These are phyloP conservation scores for Rousettus leschenaultii DNA, from an alignment of 2,113 vertebrate genomes.

Conservation along the genomic window DNA sequence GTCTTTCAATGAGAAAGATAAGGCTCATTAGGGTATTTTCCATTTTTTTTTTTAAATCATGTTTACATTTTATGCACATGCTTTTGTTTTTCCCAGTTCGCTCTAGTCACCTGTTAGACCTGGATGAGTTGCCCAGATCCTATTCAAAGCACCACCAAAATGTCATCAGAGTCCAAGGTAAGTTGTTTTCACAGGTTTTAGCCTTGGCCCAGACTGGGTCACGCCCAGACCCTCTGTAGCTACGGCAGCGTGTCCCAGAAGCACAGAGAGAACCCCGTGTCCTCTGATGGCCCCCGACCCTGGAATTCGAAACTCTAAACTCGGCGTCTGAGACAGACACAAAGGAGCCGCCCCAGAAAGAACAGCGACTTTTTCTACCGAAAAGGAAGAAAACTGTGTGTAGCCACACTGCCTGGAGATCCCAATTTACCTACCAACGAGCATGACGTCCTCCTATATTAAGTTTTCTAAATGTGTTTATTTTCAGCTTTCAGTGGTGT, in stretches of 20 bases:
- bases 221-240: accelerated
- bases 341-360: background rate
- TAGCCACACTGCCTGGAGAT: accelerated
- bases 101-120: background rate
- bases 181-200: background rate
- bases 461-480: background rate
- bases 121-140: background rate
- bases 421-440: background rate
- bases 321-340: background rate
- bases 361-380: background rate
- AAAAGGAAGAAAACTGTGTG: background rate
- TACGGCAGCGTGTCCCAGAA: background rate
- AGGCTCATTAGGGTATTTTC: background rate
- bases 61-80: background rate
- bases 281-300: background rate
- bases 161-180: background rate
- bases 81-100: background rate
- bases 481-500: background rate
- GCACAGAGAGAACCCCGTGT: background rate
- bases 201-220: background rate
- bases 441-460: background rate
- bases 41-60: background rate
- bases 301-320: background rate
- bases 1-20: background rate
- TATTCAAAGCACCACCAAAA: background rate